These are phyloP conservation scores for Probaryconus sp. DNA, from an alignment of 1,140 invertebrate species.

Conservation along the genomic window DNA sequence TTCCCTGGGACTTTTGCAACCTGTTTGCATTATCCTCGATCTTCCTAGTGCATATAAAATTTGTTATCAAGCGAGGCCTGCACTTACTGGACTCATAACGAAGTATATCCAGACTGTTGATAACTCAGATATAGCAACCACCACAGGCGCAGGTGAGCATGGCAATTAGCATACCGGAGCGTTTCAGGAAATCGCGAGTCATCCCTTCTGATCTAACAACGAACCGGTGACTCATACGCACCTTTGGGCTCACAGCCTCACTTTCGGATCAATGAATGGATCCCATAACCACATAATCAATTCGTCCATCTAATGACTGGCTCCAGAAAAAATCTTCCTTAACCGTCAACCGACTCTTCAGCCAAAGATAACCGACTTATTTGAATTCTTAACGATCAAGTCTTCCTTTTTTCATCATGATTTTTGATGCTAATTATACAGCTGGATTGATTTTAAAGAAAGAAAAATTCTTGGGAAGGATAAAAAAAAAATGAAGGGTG, in stretches of 20 bases:
- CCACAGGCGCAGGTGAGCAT: conserved; percentile 44
- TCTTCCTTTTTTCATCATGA: too few relatives aligned
- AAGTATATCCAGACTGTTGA: conserved; percentile 27
- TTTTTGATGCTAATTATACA: too few relatives aligned
- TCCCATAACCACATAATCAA: neutral
- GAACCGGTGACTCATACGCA: conserved; percentile 22
- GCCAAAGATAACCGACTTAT: neutral
- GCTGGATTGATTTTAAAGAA: too few relatives aligned
- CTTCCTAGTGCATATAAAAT: conserved; percentile 42
- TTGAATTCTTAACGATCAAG: too few relatives aligned
- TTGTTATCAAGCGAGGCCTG: conserved; percentile 43
- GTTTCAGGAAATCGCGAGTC: conserved; percentile 67
- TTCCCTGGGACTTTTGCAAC: conserved; percentile 41
- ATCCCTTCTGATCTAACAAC: conserved; percentile 22
- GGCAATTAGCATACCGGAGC: conserved; percentile 75
- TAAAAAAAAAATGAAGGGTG: too few relatives aligned
- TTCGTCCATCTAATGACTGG: neutral
- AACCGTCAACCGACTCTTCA: too few relatives aligned
- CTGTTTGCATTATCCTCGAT: conserved; percentile 46
- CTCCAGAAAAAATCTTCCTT: neutral
- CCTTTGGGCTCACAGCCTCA: conserved; percentile 1
- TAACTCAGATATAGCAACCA: conserved; percentile 46
- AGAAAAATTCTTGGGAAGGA: too few relatives aligned
- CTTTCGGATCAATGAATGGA: conserved; percentile 37
- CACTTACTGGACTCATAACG: conserved; percentile 31